phyloP scores from a whole-genome alignment of 2,888 invertebrate species.

The Leucophenga maculata region DNA sequence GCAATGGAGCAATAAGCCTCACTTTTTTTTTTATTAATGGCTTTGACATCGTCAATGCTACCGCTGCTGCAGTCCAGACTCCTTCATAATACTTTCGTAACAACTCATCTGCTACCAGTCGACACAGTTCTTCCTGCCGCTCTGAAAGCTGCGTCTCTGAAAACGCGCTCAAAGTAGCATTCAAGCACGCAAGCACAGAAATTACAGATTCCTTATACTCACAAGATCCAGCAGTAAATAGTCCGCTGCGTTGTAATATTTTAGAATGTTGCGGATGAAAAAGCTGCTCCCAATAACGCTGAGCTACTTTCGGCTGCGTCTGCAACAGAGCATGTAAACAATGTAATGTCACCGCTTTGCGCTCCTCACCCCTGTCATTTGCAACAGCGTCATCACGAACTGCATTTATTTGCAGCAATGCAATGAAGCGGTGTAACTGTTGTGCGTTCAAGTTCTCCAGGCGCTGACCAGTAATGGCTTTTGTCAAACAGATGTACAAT shows the following conservation, averaged over 20 bases:
- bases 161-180: conserved; percentile 28
- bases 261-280: neutral
- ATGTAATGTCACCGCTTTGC: conserved; percentile 12
- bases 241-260: conserved; percentile 17
- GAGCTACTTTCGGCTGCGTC: conserved; percentile 5
- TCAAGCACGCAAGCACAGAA: conserved; percentile 39
- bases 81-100: conserved; percentile 39
- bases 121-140: conserved; percentile 18
- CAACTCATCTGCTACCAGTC: conserved; percentile 32
- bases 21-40: neutral
- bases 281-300: conserved; percentile 18
- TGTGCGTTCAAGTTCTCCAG: neutral
- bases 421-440: neutral
- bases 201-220: conserved; percentile 30
- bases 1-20: conserved; percentile 25
- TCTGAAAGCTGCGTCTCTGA: neutral
- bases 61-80: neutral
- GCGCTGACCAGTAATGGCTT: neutral
- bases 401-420: neutral
- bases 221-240: conserved; percentile 16
- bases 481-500: conserved; percentile 4
- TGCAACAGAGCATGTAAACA: conserved; percentile 39
- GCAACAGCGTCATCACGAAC: conserved; percentile 29
- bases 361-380: neutral
- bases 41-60: neutral